Evolutionary conservation across 2,797 vertebrate genomes (phyloP), one percentile per base, ranked within the genome.

Genomic region (Aphelocoma californica): DNA sequence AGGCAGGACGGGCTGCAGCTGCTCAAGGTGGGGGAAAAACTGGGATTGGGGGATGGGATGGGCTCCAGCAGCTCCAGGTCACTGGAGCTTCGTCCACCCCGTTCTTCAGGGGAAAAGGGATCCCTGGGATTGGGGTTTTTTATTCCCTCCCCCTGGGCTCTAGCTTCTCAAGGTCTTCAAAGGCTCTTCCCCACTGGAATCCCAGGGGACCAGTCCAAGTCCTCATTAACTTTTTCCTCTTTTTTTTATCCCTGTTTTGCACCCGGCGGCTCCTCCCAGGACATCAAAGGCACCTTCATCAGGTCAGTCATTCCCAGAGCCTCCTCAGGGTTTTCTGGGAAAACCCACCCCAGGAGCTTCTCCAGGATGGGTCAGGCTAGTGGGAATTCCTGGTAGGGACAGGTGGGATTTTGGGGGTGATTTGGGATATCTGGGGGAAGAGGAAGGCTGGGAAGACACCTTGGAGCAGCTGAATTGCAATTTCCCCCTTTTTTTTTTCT

Each of bases 241-340:
- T 36, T 88, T 47, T 18, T 71, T 18, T 71, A 73, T 82, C 71
- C 47, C 24, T 14, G 1, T 38, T 67, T 29, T 38, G 80, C 77
- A 3, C n/a, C 47, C 1, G 12, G 23, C 1, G 13, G 74, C 74
- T 28, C 89, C 89, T 81, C 36, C 54, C 93, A 98, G 98, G 97
- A 98, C 92, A 98, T 98, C 97, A 98, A 98, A 96, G 96, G 97
- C 95, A 98, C 97, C 48, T 97, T 98, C 92, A 96, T 97, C 97
- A 98, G 98, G 98, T 98, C 64, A 88, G 98, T 96, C 88, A 50
- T 36, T 73, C 19, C 24, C 1, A 6, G 31, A 8, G 1, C 18
- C 32, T 57, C 17, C 31, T 34, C 4, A 3, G 54, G 16, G 24
- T 34, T 36, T 18, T 10, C 25, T 32, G 21, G 67, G 48, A 38